Evolutionary conservation across 2,113 vertebrate species (phyloP).

Genomic region (Amia ocellicauda): DNA sequence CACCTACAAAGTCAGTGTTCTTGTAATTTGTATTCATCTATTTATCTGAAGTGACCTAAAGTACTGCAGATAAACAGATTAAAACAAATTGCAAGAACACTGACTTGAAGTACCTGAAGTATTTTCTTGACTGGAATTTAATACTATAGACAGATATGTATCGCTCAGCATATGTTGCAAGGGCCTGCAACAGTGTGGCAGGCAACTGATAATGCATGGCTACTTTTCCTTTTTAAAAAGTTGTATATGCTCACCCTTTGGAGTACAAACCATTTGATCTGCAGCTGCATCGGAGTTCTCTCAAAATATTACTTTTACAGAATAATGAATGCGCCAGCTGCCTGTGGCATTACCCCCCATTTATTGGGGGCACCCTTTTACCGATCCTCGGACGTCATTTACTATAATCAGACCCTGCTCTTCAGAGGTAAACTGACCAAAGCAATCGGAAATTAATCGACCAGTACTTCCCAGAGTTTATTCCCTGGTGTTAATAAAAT

Average conservation of each 20-base stretch:
- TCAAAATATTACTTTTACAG: neutral
- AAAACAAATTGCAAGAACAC: no score
- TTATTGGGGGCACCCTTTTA: neutral
- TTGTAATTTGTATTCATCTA: no score
- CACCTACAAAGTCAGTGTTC: no score
- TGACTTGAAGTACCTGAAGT: no score
- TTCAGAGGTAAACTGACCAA: no score
- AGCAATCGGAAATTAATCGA: no score
- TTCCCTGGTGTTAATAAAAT: neutral
- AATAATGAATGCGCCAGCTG: neutral
- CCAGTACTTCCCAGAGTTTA: no score
- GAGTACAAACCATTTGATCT: conserved; percentile 2
- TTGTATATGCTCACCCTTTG: conserved; percentile 7
- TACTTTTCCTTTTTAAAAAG: neutral
- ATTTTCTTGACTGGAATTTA: no score
- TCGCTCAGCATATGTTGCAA: neutral
- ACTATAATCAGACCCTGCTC: no score
- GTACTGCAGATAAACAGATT: no score
- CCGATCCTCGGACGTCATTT: neutral
- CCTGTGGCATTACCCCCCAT: neutral
- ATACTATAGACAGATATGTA: no score
- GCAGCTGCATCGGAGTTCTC: neutral
- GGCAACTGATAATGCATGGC: neutral
- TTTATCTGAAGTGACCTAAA: no score
- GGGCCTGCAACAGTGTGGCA: neutral